Evolutionary conservation across 2,888 invertebrate species (phyloP).

Genomic region (Apotomis capreana): DNA sequence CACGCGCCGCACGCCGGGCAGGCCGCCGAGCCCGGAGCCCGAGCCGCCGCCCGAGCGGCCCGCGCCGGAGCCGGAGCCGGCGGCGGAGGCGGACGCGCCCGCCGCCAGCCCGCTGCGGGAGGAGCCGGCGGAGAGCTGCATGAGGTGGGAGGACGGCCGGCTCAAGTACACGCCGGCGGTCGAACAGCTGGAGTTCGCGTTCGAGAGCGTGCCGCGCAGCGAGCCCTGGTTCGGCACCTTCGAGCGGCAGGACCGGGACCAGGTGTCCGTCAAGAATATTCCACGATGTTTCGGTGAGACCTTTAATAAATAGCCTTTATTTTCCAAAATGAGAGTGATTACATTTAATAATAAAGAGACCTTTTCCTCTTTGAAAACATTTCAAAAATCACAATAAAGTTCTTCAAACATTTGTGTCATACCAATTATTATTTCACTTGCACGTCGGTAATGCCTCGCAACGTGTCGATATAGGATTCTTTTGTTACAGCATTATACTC

Average conservation of each 20-base stretch:
- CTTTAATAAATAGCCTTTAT: too few species aligned
- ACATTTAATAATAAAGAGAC: too few species aligned
- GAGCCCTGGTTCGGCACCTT: conserved; percentile 93
- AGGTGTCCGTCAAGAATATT: conserved; percentile 85
- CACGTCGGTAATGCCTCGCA: too few species aligned
- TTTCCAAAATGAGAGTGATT: too few species aligned
- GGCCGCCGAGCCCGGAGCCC: conserved; percentile 39
- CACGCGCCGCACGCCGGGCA: conserved; percentile 50
- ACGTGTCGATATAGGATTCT: too few species aligned
- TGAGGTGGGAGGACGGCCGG: conserved; percentile 78
- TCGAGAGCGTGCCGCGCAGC: conserved; percentile 88
- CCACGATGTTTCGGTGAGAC: conserved; percentile 81
- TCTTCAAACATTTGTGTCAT: too few species aligned
- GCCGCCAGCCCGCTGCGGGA: conserved; percentile 62
- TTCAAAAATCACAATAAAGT: too few species aligned
- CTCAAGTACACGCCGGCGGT: conserved; percentile 79
- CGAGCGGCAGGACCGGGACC: conserved; percentile 88
- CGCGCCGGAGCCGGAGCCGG: background rate
- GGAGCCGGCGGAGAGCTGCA: conserved; percentile 66
- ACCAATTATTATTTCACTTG: too few species aligned
- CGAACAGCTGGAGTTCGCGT: conserved; percentile 87
- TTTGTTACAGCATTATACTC: conserved; percentile 79
- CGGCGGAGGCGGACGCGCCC: conserved; percentile 41
- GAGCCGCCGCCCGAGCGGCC: conserved; percentile 44
- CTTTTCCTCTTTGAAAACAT: too few species aligned